Evolutionary conservation across 1,140 invertebrate genomes (phyloP).

Genomic region (Calliphora vicina): DNA sequence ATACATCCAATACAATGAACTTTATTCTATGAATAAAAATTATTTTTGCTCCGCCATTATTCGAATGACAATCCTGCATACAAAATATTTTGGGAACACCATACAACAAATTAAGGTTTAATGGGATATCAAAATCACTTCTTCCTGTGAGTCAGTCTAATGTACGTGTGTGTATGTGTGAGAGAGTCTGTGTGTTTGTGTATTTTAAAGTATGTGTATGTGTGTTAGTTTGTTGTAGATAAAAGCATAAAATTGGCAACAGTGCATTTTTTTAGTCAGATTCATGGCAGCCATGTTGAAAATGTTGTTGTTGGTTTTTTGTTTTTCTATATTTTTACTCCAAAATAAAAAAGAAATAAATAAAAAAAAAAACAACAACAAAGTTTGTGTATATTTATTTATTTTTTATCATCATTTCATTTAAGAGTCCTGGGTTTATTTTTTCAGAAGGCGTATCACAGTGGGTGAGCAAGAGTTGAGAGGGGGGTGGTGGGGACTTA

Average conservation of each 20-base stretch:
- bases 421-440: neutral
- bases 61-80: too few relatives aligned
- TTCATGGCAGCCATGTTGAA: slow-evolving; percentile 38
- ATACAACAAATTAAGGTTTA: too few relatives aligned
- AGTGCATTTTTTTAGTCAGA: slow-evolving; percentile 21
- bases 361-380: neutral
- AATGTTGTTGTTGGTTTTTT: neutral
- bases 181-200: neutral
- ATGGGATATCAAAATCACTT: too few relatives aligned
- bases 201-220: neutral
- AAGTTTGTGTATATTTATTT: slow-evolving; percentile 15
- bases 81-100: too few relatives aligned
- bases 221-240: neutral
- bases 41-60: too few relatives aligned
- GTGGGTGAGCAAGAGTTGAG: neutral
- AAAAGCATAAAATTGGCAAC: slow-evolving; percentile 42
- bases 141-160: too few relatives aligned
- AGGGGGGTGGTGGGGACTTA: neutral
- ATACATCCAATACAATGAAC: too few relatives aligned
- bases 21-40: too few relatives aligned
- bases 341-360: neutral
- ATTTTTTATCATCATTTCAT: neutral
- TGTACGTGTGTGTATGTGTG: neutral
- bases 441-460: neutral
- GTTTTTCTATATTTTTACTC: slow-evolving; percentile 19